Conservation (phyloP, 2,113 vertebrate species). For the Raphicerus campestris region DNA sequence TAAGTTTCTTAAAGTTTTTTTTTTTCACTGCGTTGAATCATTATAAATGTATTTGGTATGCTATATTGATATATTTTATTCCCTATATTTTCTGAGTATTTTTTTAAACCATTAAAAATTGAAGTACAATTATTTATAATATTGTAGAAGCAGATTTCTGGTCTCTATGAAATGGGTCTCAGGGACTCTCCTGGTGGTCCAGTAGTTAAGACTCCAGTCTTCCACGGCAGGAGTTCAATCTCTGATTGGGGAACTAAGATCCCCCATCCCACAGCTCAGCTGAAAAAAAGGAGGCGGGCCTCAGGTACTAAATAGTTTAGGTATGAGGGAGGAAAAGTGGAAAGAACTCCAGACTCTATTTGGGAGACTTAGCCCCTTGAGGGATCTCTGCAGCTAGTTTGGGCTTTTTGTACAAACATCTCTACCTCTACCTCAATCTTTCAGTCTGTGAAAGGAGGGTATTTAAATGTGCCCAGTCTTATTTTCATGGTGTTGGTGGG, state of each 20-base stretch:
- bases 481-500: not conserved
- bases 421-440: not conserved
- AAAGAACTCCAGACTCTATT: not conserved
- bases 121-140: not conserved
- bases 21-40: slow-evolving; percentile 7
- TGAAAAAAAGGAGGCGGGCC: not conserved
- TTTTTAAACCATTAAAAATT: not conserved
- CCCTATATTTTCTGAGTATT: not conserved
- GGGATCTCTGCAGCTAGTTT: not conserved
- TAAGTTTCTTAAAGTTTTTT: slow-evolving; percentile 4
- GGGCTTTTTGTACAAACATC: not conserved
- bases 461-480: not conserved
- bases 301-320: not conserved
- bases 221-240: not conserved
- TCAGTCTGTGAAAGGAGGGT: not conserved
- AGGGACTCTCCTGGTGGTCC: not conserved
- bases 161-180: not conserved
- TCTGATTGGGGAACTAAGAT: not conserved
- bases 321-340: not conserved
- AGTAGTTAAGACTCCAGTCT: not conserved
- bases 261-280: not conserved
- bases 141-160: not conserved
- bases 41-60: not conserved
- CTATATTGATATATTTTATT: not conserved
- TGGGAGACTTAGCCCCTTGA: not conserved